Evolutionary conservation across 2,113 vertebrate species (phyloP).

Genomic region (Ictidomys tridecemlineatus): DNA sequence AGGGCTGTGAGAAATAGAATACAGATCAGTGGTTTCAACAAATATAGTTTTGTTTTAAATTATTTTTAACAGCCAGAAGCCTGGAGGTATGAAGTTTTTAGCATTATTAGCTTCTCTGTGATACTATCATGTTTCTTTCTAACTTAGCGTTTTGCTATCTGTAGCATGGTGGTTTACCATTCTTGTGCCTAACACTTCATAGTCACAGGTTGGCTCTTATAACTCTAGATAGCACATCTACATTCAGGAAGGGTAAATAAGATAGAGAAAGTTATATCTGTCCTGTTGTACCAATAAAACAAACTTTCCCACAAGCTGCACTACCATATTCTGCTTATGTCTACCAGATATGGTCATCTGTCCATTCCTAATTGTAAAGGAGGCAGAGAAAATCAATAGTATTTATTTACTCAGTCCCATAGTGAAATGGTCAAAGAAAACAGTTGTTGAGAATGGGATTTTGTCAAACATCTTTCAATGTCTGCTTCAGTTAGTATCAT

Average conservation of each 20-base stretch:
- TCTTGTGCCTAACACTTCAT: background rate
- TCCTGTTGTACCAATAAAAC: background rate
- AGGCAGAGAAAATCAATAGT: background rate
- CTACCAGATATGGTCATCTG: background rate
- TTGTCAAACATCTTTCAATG: background rate
- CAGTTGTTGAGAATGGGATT: background rate
- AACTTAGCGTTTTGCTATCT: background rate
- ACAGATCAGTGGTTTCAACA: background rate
- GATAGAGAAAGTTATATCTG: background rate
- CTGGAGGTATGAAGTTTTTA: background rate
- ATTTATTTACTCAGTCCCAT: background rate
- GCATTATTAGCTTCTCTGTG: background rate
- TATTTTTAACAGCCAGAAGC: background rate
- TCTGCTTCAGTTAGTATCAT: background rate
- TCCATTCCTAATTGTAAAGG: background rate
- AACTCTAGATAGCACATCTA: background rate
- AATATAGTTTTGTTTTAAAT: background rate
- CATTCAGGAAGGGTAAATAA: background rate
- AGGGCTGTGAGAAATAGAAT: background rate
- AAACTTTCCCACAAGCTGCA: background rate
- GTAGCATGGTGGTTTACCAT: background rate
- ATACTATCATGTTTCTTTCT: background rate
- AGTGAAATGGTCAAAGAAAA: background rate
- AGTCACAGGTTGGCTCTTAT: background rate
- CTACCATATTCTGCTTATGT: background rate